phyloP scores from a whole-genome alignment of 2,797 vertebrate species.

The Pseudochaenichthys georgianus region DNA sequence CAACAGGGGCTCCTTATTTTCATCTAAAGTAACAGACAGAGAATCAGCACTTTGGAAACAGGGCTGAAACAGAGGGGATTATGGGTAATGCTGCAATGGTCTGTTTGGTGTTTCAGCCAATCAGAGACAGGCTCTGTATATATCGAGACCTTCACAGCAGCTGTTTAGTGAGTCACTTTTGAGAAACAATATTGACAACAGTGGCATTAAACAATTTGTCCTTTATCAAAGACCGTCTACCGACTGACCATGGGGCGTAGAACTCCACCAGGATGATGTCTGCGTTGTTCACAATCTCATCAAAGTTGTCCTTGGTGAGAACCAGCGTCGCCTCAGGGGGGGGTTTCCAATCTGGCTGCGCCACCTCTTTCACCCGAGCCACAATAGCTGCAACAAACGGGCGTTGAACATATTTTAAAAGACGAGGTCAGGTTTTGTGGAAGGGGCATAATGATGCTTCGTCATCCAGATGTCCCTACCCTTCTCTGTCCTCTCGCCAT shows the following conservation, averaged over 20 bases:
- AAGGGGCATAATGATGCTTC: background rate
- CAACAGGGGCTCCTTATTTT: no score
- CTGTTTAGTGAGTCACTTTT: background rate
- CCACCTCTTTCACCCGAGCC: slow-evolving; percentile 90
- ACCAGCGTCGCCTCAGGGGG: slow-evolving; percentile 94
- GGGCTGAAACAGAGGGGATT: no score
- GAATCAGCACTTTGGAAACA: no score
- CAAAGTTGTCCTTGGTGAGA: slow-evolving; percentile 94
- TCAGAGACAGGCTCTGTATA: no score
- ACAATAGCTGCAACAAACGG: slow-evolving; percentile 89
- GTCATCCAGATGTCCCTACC: slow-evolving; percentile 76
- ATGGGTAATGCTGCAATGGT: no score
- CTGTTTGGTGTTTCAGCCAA: no score
- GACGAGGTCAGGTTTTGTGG: background rate
- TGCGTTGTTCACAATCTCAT: slow-evolving; percentile 89
- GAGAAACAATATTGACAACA: background rate
- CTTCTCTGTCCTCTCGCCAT: slow-evolving; percentile 90
- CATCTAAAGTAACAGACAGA: no score
- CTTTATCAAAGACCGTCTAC: slow-evolving; percentile 28
- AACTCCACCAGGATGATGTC: slow-evolving; percentile 99
- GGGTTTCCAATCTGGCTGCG: slow-evolving; percentile 93
- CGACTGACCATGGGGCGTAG: slow-evolving; percentile 96
- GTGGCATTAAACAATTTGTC: background rate
- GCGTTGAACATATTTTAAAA: background rate
- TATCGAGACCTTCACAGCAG: background rate